A percentile compares a stretch with the other conserved stretches of the same genome.
phyloP scores from a whole-genome alignment of 2,797 vertebrate genomes.

The Sebastes glaucus region DNA sequence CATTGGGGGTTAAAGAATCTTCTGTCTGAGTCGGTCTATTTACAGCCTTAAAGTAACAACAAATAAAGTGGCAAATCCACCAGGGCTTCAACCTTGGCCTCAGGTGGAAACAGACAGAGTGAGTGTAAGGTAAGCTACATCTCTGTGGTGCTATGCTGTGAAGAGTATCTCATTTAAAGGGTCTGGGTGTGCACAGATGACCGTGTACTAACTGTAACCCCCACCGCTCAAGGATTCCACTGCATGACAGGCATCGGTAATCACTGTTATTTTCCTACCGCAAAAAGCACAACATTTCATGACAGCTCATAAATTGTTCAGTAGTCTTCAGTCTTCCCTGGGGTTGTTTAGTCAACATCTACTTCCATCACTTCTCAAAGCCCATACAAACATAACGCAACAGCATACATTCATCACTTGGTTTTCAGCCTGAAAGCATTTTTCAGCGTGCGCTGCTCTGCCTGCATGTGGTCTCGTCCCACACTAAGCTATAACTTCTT shows the following conservation, averaged over 20 bases:
- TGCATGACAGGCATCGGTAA: conserved; percentile 45
- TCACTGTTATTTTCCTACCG: conserved; percentile 51
- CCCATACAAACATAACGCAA: conserved; percentile 35
- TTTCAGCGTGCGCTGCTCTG: background rate
- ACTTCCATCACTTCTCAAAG: conserved; percentile 50
- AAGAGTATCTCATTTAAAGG: conserved; percentile 22
- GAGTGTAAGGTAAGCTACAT: background rate
- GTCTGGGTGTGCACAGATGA: conserved; percentile 8
- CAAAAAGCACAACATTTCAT: conserved; percentile 44
- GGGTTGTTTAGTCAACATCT: conserved; percentile 58
- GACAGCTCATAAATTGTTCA: conserved; percentile 66
- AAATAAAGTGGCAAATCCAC: conserved; percentile 43
- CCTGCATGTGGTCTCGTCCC: conserved; percentile 20
- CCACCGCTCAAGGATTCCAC: conserved; percentile 2
- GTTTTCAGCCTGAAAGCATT: conserved; percentile 25
- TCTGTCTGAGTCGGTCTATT: conserved; percentile 28
- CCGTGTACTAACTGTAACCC: conserved; percentile 2
- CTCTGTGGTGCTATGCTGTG: background rate
- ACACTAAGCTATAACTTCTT: conserved; percentile 9
- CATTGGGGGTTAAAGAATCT: conserved; percentile 20
- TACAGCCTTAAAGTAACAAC: conserved; percentile 24
- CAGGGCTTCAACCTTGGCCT: conserved; percentile 27
- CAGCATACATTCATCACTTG: conserved; percentile 42
- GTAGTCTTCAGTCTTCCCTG: conserved; percentile 44
- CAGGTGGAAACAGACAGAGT: conserved; percentile 9